A percentile compares a stretch with the other conserved stretches of the same genome.
These are phyloP conservation scores for Enteromius fasciolatus DNA, from an alignment of 2,797 vertebrate species.

Conservation along the genomic window DNA sequence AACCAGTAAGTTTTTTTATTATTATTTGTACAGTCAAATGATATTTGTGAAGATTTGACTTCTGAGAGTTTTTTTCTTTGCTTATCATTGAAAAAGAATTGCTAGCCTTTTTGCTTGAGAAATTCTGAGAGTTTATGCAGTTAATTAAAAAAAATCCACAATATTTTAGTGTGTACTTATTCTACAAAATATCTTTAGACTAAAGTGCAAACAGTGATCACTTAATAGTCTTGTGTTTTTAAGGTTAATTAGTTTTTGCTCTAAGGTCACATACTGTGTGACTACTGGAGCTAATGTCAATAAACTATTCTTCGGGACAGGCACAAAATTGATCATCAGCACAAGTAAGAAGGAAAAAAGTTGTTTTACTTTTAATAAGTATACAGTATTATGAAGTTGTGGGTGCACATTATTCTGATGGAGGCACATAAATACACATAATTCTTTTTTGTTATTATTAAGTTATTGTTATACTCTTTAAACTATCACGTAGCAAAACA, in stretches of 20 bases:
- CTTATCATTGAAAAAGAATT: neutral
- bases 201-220: neutral
- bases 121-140: too few relatives aligned
- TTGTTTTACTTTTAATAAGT: neutral
- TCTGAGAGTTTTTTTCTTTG: neutral
- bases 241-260: conserved; percentile 19
- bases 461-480: neutral
- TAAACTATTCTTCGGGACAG: conserved; percentile 37
- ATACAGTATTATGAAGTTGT: neutral
- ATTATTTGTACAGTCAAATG: neutral
- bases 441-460: neutral
- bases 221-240: neutral
- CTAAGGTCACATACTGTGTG: conserved; percentile 37
- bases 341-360: conserved; percentile 33
- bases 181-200: neutral
- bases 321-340: conserved; percentile 25
- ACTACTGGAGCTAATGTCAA: conserved; percentile 31
- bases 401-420: neutral
- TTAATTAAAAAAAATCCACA: neutral
- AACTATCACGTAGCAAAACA: neutral
- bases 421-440: neutral
- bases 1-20: conserved; percentile 41
- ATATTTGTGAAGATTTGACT: neutral
- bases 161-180: neutral
- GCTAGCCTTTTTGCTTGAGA: neutral